Base-by-base conservation (phyloP, 2,888 invertebrate species). In the Lingula anatina region DNA sequence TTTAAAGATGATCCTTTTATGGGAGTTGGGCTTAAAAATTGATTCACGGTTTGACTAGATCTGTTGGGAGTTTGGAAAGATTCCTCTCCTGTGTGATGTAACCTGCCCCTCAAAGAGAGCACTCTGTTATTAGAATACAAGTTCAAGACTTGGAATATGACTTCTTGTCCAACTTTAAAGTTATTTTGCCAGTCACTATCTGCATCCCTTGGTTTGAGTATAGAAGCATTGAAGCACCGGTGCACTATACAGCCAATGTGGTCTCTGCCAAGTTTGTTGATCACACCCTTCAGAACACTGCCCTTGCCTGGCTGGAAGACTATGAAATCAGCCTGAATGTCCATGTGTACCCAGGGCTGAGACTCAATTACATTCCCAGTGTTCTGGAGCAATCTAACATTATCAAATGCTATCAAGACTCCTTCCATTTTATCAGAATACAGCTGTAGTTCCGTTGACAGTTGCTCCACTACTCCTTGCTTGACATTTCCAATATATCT, bases 161-260 rank as follows among this genome's bases (percentile, higher is more conserved):
- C 81, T 68, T 83, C 81, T 66, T 85, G 83, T 0, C 84, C 85
- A 61, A 84, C 79, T 45, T 79, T 66, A 24, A 84, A 76, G 50
- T 75, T 72, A 1, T 85, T 85, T 48, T 86, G 87, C 86, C 86
- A 86, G 56, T 80, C 73, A 2, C 80, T 78, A 1, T 78, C 78
- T 46, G 70, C 64, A 46, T 80, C 79, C 25, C 79, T 79, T 5
- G 83, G 82, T 62, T 83, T 81, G 37, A 84, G 84, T 41, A 87
- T 81, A 3, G 86, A 85, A 12, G 86, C 84, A 76, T 87, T 86
- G 65, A 87, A 87, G 24, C 83, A 81, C 63, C 84, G 81, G 68
- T 87, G 86, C 0, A 87, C 83, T 46, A 87, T 78, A 56, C 86
- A 81, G 3, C 84, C 85, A 50, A 88, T 76, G 75, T 87, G 85